Conservation (phyloP, 2,797 vertebrate species). For the Periophthalmus magnuspinnatus region DNA sequence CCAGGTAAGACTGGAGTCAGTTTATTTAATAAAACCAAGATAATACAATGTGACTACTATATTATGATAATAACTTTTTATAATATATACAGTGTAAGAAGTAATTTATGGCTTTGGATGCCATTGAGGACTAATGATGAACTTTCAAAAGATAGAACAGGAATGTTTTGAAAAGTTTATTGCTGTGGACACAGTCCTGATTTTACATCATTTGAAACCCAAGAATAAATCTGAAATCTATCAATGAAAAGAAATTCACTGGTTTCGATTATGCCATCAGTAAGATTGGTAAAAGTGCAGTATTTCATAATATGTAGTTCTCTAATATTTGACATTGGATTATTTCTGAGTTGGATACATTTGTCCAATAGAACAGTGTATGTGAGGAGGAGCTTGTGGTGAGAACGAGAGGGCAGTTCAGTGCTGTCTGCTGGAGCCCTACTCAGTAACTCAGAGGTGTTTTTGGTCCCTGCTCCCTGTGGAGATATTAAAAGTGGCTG, state of each 20-base stretch:
- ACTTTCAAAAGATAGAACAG: neutral
- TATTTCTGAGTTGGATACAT: neutral
- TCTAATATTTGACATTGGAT: too few species aligned
- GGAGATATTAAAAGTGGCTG: conserved; percentile 20
- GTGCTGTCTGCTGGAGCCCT: neutral
- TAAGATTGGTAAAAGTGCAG: neutral
- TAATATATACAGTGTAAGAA: too few species aligned
- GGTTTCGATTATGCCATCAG: neutral
- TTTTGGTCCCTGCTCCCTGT: neutral
- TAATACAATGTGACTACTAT: too few species aligned
- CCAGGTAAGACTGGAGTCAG: conserved; percentile 83
- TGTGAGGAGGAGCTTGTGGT: neutral
- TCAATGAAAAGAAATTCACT: neutral
- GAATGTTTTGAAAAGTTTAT: neutral
- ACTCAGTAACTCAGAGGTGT: conserved; percentile 1
- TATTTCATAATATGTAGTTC: neutral
- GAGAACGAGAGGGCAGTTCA: neutral
- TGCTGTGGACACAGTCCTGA: neutral
- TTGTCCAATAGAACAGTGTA: neutral
- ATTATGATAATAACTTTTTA: too few species aligned
- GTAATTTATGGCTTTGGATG: neutral
- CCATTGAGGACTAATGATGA: neutral
- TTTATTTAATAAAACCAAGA: neutral
- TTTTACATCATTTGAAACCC: neutral
- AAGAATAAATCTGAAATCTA: neutral